These are phyloP conservation scores for Podotricha telesiphe DNA, from an alignment of 2,888 invertebrate genomes.

Conservation along the genomic window DNA sequence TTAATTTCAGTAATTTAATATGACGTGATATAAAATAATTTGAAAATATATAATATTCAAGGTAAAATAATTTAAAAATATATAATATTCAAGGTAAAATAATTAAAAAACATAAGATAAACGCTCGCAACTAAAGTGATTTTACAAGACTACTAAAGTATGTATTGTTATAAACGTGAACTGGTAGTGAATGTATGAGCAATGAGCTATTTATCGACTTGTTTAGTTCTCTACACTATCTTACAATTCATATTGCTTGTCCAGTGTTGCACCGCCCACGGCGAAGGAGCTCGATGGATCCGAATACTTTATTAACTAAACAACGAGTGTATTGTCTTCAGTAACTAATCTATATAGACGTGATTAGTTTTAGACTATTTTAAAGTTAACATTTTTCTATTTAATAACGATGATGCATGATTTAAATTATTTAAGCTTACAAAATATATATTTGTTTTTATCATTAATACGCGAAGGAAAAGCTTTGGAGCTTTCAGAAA, in stretches of 20 bases:
- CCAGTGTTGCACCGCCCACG: constrained; percentile 77
- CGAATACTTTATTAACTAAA: constrained; percentile 51
- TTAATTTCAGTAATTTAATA: too few species aligned
- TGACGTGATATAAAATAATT: too few species aligned
- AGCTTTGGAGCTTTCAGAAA: too few species aligned
- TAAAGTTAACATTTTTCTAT: too few species aligned
- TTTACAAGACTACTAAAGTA: constrained; percentile 5
- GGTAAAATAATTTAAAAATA: too few species aligned
- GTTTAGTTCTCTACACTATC: constrained; percentile 54
- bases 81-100: neutral
- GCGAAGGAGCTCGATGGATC: constrained; percentile 61
- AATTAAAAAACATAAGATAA: neutral
- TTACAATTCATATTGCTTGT: constrained; percentile 77
- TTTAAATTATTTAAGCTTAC: too few species aligned
- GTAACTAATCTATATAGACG: constrained; percentile 25
- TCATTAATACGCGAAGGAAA: too few species aligned
- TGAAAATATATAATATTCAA: neutral
- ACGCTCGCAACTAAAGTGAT: neutral
- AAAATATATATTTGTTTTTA: too few species aligned
- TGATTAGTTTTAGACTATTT: constrained; percentile 11
- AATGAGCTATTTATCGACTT: constrained; percentile 57
- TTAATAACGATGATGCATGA: too few species aligned
- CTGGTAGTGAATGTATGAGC: constrained; percentile 11
- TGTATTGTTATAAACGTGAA: constrained; percentile 13
- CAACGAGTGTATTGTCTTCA: constrained; percentile 33